phyloP scores from a whole-genome alignment of 64 coral and sea anemone genomes.

The Porites australiensis region DNA sequence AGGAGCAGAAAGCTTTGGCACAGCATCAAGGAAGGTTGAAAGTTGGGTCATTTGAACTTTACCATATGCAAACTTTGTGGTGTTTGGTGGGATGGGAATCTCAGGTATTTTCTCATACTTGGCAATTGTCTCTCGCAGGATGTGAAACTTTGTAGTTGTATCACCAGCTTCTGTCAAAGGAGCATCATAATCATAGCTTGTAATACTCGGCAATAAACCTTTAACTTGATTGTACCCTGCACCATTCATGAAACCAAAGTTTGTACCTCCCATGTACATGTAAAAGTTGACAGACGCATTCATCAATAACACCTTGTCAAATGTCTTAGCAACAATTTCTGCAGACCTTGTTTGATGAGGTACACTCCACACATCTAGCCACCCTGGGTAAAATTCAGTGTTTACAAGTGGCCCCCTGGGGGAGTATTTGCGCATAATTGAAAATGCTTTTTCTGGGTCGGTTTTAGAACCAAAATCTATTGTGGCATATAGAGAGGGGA shows the following conservation, averaged over 20 bases:
- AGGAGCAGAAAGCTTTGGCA: slow-evolving; percentile 46
- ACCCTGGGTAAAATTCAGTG: slow-evolving; percentile 87
- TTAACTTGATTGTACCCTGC: not conserved
- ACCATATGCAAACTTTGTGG: slow-evolving; percentile 85
- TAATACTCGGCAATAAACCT: slow-evolving; percentile 65
- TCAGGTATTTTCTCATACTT: slow-evolving; percentile 75
- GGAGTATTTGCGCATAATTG: slow-evolving; percentile 72
- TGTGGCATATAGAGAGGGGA: slow-evolving; percentile 80
- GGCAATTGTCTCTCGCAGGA: slow-evolving; percentile 73
- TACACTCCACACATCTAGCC: slow-evolving; percentile 84
- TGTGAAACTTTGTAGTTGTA: slow-evolving; percentile 80
- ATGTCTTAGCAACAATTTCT: slow-evolving; percentile 57
- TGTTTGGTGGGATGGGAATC: slow-evolving; percentile 73
- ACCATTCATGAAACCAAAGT: slow-evolving; percentile 95
- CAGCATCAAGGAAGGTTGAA: slow-evolving; percentile 45
- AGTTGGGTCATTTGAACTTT: slow-evolving; percentile 69
- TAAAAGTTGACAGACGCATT: slow-evolving; percentile 95
- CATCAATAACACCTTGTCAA: slow-evolving; percentile 84
- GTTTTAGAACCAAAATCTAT: slow-evolving; percentile 67
- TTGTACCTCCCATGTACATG: slow-evolving; percentile 93
- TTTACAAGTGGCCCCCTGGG: slow-evolving; percentile 86
- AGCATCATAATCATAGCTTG: slow-evolving; percentile 96
- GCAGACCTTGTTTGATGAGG: slow-evolving; percentile 62
- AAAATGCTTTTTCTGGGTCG: slow-evolving; percentile 72
- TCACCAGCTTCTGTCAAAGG: slow-evolving; percentile 88